These are phyloP conservation scores for Ophioninae sp. DNA, from an alignment of 2,888 invertebrate species.

Conservation along the genomic window DNA sequence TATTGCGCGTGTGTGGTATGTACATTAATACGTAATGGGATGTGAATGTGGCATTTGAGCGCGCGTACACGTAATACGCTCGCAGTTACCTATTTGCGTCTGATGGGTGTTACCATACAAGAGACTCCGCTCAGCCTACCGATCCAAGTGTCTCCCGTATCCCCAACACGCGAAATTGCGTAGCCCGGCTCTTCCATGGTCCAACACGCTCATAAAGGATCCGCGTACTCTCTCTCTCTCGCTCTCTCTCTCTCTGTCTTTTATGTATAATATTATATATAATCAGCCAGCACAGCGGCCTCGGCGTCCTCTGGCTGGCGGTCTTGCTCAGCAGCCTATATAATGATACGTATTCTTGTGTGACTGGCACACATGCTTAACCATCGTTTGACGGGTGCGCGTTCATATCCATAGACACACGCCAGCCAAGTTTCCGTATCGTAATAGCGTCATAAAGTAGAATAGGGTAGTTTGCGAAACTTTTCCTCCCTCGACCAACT, in stretches of 20 bases:
- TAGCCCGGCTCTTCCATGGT: slow-evolving; percentile 31
- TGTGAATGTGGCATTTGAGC: slow-evolving; percentile 29
- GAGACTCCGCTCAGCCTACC: not conserved
- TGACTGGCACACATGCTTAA: slow-evolving; percentile 1
- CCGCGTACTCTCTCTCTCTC: not conserved
- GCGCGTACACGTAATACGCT: slow-evolving; percentile 49
- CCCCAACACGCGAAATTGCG: slow-evolving; percentile 1
- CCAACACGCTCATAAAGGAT: slow-evolving; percentile 50
- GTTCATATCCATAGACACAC: not conserved
- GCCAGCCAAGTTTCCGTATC: slow-evolving; percentile 12
- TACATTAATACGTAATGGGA: not conserved
- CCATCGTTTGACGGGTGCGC: not conserved
- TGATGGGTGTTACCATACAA: slow-evolving; percentile 35
- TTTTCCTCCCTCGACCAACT: not conserved
- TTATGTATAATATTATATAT: slow-evolving; percentile 10
- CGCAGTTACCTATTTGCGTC: slow-evolving; percentile 45
- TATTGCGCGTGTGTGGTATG: not conserved
- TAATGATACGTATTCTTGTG: slow-evolving; percentile 13
- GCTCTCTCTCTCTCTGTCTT: not conserved
- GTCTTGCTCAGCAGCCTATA: slow-evolving; percentile 8
- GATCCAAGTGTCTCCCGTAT: not conserved
- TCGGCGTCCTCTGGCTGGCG: slow-evolving; percentile 31
- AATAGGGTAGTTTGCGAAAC: slow-evolving; percentile 28
- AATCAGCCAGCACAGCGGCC: slow-evolving; percentile 5
- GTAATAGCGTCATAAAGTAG: not conserved